These are phyloP conservation scores for Peucedramus taeniatus DNA, from an alignment of 2,113 vertebrate species.

Conservation along the genomic window DNA sequence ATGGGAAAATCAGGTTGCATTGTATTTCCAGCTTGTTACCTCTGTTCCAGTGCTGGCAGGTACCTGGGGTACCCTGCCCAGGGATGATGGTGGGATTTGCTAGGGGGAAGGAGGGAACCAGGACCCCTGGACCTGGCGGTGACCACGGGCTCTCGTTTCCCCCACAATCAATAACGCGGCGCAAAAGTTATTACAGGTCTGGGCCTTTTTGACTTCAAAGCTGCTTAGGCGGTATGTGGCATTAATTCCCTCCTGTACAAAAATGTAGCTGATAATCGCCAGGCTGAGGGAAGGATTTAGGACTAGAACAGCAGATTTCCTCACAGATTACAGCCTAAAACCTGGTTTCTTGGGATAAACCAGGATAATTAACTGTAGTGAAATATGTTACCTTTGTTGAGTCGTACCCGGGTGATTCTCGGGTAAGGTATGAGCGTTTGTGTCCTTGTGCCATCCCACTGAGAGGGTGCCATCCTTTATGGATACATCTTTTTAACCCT, in stretches of 20 bases:
- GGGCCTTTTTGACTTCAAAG: conserved; percentile 78
- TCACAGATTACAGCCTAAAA: conserved; percentile 83
- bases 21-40: conserved; percentile 29
- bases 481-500: not conserved
- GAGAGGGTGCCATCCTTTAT: not conserved
- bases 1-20: conserved; percentile 59
- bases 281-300: conserved; percentile 81
- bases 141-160: not conserved
- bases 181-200: conserved; percentile 77
- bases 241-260: conserved; percentile 87
- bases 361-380: conserved; percentile 78
- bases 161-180: conserved; percentile 49
- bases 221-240: conserved; percentile 83
- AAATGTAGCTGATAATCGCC: conserved; percentile 84
- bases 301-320: conserved; percentile 83
- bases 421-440: not conserved
- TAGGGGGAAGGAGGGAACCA: conserved; percentile 19
- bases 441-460: not conserved
- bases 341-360: conserved; percentile 79
- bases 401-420: not conserved
- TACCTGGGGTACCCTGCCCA: conserved; percentile 43
- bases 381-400: conserved; percentile 72
- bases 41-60: not conserved
- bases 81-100: conserved; percentile 7
- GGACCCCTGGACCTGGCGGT: not conserved